Percentiles rank a stretch among this genome's conserved stretches.
These are phyloP conservation scores for Nothobranchius kuhntae DNA, from an alignment of 2,113 vertebrate species.

Conservation along the genomic window DNA sequence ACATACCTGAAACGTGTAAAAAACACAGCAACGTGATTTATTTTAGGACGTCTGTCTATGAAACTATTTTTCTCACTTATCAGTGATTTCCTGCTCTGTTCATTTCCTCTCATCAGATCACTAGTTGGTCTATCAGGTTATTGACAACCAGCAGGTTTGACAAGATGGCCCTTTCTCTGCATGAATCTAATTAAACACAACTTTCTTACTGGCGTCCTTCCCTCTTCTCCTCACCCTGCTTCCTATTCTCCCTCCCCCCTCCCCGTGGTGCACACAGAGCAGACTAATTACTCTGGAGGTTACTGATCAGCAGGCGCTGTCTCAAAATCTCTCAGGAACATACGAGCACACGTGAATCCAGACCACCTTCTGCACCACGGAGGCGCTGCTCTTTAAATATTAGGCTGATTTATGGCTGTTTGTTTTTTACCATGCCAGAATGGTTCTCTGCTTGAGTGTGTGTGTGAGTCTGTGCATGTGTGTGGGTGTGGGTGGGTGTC, in stretches of 20 bases:
- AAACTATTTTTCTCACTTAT: too few species aligned
- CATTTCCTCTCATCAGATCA: conserved; percentile 22
- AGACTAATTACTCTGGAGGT: conserved; percentile 65
- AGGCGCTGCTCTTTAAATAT: conserved; percentile 3
- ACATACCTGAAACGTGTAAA: too few species aligned
- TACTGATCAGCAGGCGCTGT: conserved; percentile 46
- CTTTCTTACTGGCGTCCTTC: conserved; percentile 39
- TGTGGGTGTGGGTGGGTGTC: background rate
- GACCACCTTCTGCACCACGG: background rate
- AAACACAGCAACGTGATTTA: too few species aligned
- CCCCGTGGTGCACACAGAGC: conserved; percentile 53
- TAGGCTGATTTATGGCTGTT: background rate
- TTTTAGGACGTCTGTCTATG: too few species aligned
- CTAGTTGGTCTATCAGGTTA: conserved; percentile 37
- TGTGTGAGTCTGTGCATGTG: background rate
- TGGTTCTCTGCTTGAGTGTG: background rate
- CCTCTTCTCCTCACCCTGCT: conserved; percentile 24
- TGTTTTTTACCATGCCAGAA: background rate
- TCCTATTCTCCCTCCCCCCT: conserved; percentile 31
- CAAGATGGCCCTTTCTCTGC: conserved; percentile 44
- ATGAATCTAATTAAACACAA: conserved; percentile 71
- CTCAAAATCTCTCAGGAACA: conserved; percentile 35
- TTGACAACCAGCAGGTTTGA: conserved; percentile 35
- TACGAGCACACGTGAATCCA: conserved; percentile 3
- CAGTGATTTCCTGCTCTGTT: background rate